Evolutionary conservation across 2,113 vertebrate genomes (phyloP), one percentile per base, ranked within the genome.

Genomic region (Ahaetulla prasina): DNA sequence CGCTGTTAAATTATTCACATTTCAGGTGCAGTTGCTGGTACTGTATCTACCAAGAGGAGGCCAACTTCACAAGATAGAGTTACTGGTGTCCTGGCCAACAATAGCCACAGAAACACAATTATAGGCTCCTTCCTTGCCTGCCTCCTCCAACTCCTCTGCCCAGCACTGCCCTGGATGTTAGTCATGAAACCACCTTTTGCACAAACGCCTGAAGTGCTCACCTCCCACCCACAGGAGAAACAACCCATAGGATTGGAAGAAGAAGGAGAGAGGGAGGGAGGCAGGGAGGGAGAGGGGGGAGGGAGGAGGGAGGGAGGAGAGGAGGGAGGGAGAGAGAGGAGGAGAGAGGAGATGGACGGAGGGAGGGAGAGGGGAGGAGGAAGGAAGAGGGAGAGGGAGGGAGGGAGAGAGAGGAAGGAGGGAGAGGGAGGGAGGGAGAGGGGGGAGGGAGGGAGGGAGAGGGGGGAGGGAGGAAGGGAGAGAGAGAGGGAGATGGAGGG

Each of bases 31-130:
- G 92, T 43, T 0, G 0, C 0, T 35, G 94, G 94, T 93, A 96
- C 91, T 22, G 23, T 94, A 95, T 95, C 94, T 93, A 93, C 93
- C 74, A 50, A 84, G 0, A 6, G 91, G 96, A 95, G 96, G 95
- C 92, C 95, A 94, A 92, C 52, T 92, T 89, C 3, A 0, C 25
- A 35, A 80, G 96, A 90, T 96, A 91, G 92, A 23, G 91, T 97
- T 97, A 94, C 96, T 53, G 74, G 89, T 63, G 89, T 60, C 86
- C 85, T 0, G 0, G 87, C 52, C 89, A 94, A 96, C 95, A 95
- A 95, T 91, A 87, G n/a, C 47, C 84, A 88, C 52, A 2, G 96
- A 96, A 96, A 96, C 47, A 4, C 39, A 96, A 95, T 53, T 63
- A 89, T 63, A 1, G 0, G 7, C 23, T 54, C 85, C 12, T 6